phyloP scores from a whole-genome alignment of 2,888 invertebrate species.

The Sarcophaga carnaria region DNA sequence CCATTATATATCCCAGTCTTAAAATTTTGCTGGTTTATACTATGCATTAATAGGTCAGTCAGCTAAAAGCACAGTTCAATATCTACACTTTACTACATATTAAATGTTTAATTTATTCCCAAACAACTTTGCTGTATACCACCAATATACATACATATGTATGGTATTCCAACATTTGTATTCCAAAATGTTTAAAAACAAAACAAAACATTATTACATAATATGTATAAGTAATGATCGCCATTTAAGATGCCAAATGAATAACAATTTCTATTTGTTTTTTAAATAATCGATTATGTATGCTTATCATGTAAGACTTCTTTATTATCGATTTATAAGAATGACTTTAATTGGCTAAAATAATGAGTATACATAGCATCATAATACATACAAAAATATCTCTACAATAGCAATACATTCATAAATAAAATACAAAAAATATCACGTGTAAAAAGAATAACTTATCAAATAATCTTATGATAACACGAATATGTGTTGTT shows the following conservation, averaged over 20 bases:
- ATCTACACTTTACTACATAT: no score
- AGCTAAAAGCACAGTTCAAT: no score
- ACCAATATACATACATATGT: no score
- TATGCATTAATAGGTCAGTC: no score
- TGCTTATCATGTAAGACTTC: constrained; percentile 7
- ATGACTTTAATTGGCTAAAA: constrained; percentile 14
- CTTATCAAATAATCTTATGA: constrained; percentile 22
- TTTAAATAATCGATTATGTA: background rate
- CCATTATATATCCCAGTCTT: no score
- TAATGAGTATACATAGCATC: constrained; percentile 7
- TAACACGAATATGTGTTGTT: background rate
- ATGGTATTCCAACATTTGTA: background rate
- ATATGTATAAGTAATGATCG: background rate
- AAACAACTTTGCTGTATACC: no score
- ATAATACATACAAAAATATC: constrained; percentile 21
- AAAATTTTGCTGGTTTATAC: no score
- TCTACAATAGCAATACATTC: constrained; percentile 28
- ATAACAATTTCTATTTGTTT: constrained; percentile 25
- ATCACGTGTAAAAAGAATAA: constrained; percentile 25
- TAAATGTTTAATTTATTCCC: no score
- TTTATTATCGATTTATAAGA: constrained; percentile 30
- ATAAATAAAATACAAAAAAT: constrained; percentile 14
- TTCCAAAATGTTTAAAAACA: background rate
- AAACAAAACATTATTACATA: background rate
- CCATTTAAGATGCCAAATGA: background rate